phyloP scores from a whole-genome alignment of 2,113 vertebrate species.

The Oriolus oriolus region DNA sequence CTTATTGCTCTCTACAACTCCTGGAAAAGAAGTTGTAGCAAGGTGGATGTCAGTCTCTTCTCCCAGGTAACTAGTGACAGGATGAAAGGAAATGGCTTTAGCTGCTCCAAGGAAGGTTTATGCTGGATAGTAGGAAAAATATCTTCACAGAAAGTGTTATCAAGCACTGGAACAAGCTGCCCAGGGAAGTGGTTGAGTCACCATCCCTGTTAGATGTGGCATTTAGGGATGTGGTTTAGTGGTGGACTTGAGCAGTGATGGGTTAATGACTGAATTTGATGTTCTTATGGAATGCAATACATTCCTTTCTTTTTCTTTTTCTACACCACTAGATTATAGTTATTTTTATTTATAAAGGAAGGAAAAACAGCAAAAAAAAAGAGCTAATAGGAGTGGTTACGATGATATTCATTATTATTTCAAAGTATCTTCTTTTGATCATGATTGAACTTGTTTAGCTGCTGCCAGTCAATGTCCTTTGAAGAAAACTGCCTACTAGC shows the following conservation, averaged over 20 bases:
- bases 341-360: not conserved
- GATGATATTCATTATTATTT: not conserved
- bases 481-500: not conserved
- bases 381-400: not conserved
- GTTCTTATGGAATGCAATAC: rapidly evolving
- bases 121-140: not conserved
- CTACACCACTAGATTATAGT: not conserved
- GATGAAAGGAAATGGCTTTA: not conserved
- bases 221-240: not conserved
- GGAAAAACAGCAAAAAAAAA: not conserved
- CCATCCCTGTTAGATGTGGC: not conserved
- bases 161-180: not conserved
- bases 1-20: not conserved
- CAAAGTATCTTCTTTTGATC: not conserved
- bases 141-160: not conserved
- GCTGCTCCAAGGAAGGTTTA: not conserved
- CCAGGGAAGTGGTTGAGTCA: not conserved
- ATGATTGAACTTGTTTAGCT: not conserved
- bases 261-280: not conserved
- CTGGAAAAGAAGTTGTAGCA: not conserved
- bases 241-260: not conserved
- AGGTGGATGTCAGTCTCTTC: not conserved
- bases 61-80: too few relatives aligned
- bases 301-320: not conserved
- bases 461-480: not conserved